Percentiles rank a stretch among this genome's conserved stretches.
Evolutionary conservation across 2,113 vertebrate genomes (phyloP).

Genomic region (Andinoacara biseriatus): DNA sequence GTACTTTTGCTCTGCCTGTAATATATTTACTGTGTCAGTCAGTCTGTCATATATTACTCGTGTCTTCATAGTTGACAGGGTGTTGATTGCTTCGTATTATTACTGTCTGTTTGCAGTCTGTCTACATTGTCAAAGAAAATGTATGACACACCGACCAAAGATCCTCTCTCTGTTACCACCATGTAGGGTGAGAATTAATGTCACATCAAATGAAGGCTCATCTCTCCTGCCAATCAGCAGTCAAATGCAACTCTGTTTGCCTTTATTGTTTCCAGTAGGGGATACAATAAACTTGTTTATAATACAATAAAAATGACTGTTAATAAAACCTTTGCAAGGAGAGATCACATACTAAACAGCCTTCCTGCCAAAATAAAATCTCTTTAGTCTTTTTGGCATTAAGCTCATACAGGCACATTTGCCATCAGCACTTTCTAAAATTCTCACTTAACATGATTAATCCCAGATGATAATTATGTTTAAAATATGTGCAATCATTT

Average conservation of each 20-base stretch:
- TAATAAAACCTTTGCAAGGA: conserved; percentile 1
- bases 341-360: not conserved
- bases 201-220: conserved; percentile 16
- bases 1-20: conserved; percentile 31
- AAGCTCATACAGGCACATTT: conserved; percentile 10
- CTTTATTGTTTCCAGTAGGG: not conserved
- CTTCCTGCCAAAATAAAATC: conserved; percentile 6
- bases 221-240: not conserved
- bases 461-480: conserved; percentile 12
- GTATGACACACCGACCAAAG: not conserved
- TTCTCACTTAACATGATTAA: conserved; percentile 1
- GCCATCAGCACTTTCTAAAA: conserved; percentile 19
- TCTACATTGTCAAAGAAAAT: conserved; percentile 24
- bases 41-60: conserved; percentile 30
- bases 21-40: conserved; percentile 26
- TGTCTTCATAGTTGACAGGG: conserved; percentile 19
- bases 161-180: conserved; percentile 6
- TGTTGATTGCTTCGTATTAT: conserved; percentile 17
- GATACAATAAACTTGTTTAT: not conserved
- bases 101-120: conserved; percentile 31
- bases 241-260: not conserved
- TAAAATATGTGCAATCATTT: conserved; percentile 5
- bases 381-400: not conserved
- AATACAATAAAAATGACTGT: not conserved
- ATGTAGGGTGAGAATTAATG: conserved; percentile 25